Base-by-base conservation (phyloP, 1,140 invertebrate genomes). In the Drosophila rufa region DNA sequence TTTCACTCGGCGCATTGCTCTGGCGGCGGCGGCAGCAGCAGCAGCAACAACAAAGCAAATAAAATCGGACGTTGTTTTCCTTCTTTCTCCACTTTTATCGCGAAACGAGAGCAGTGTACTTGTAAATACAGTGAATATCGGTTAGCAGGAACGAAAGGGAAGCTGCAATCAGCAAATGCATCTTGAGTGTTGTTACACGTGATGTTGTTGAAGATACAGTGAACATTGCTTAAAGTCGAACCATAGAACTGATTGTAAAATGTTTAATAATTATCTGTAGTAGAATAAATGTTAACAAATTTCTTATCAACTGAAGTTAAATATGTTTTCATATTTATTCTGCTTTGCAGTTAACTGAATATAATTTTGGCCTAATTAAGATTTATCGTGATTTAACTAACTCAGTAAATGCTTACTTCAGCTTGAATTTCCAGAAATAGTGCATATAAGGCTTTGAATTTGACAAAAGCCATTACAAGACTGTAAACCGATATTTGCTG, bases 1-100 rank as follows among this genome's bases (percentile, higher is more conserved):
- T 65, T 65, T 60, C 36, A 15, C 17, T 64, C 25, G 25, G 46
- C 36, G 43, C 56, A 48, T 40, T 68, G 65, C 64, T 55, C 22
- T 47, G n/a, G 22, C 45, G 33, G 14, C 11, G 33, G 27, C 17
- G 47, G 50, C 11, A 47, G 27, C 17, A 55, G 50, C 15, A 30
- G 22, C 15, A 58, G 48, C 53, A 25, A 38, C 33, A 56, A 40
- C 25, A 64, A 62, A 43, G 17, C 38, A 42, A 56, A 25, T 55
- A 60, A 66, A 64, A 70, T 80, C 43, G 42, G 43, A 40, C 57
- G 50, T 57, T 58, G 43, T 75, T 65, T 64, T 64, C 45, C 53
- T 74, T 78, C 51, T 40, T 47, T 56, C 40, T 66, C 46, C 71
- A 46, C 57, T 84, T 81, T 86, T 86, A 86, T 86, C 82, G 74